These are phyloP conservation scores for Achlya flavicornis DNA, from an alignment of 2,888 invertebrate species.

Conservation along the genomic window DNA sequence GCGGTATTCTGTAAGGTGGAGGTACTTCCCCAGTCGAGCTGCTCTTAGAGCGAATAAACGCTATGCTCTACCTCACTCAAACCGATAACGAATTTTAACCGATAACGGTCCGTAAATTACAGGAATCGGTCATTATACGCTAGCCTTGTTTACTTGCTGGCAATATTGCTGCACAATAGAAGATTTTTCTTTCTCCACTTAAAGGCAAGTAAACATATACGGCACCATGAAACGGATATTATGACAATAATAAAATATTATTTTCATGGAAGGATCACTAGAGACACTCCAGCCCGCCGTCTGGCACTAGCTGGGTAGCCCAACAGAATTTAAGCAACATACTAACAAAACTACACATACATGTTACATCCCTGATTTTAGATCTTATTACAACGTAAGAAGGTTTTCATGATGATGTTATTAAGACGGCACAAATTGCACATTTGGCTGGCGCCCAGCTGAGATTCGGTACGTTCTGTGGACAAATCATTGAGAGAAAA, in stretches of 20 bases:
- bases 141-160: not conserved
- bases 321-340: slow-evolving; percentile 69
- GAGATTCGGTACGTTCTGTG: slow-evolving; percentile 75
- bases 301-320: slow-evolving; percentile 58
- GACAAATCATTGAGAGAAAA: slow-evolving; percentile 82
- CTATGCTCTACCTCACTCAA: no score
- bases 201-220: slow-evolving; percentile 50
- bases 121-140: no score
- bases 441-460: slow-evolving; percentile 79
- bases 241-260: slow-evolving; percentile 74
- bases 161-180: slow-evolving; percentile 9
- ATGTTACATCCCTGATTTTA: slow-evolving; percentile 24
- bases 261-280: slow-evolving; percentile 73
- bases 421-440: slow-evolving; percentile 56
- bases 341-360: slow-evolving; percentile 47
- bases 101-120: no score
- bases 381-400: slow-evolving; percentile 37
- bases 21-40: no score
- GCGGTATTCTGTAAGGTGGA: no score
- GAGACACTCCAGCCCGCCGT: slow-evolving; percentile 59
- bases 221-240: slow-evolving; percentile 52
- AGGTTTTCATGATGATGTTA: slow-evolving; percentile 21
- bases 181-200: slow-evolving; percentile 30
- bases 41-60: no score
- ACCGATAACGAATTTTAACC: no score